These are phyloP conservation scores for Arctopsyche grandis DNA, from an alignment of 1,140 invertebrate species.

Conservation along the genomic window DNA sequence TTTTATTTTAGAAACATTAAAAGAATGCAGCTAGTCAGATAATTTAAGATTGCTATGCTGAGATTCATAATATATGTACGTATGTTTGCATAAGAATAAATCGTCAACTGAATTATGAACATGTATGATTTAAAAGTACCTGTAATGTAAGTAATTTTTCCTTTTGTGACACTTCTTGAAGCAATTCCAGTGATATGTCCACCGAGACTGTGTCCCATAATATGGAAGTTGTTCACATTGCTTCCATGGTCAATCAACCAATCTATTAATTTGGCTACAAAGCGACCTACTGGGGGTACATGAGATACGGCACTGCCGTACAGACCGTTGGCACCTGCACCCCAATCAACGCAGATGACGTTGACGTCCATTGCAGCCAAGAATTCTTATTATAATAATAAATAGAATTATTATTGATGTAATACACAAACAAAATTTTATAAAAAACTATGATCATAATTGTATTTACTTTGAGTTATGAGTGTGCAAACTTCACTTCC, in stretches of 20 bases:
- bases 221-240: neutral
- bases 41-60: too few species aligned
- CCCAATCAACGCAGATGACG: constrained; percentile 31
- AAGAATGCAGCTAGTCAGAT: too few species aligned
- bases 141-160: constrained; percentile 17
- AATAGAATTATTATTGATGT: neutral
- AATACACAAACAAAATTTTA: neutral
- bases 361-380: constrained; percentile 18
- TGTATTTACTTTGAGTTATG: constrained; percentile 53
- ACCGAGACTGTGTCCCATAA: constrained; percentile 30
- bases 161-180: neutral
- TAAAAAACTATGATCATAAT: too few species aligned
- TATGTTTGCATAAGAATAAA: too few species aligned
- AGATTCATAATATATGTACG: too few species aligned
- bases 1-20: too few species aligned
- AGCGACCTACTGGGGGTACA: neutral
- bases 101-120: too few species aligned
- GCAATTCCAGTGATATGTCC: constrained; percentile 26
- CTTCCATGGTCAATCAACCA: neutral
- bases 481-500: neutral
- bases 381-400: constrained; percentile 35
- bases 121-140: too few species aligned
- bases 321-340: neutral
- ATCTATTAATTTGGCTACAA: constrained; percentile 25
- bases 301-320: constrained; percentile 5